phyloP scores from a whole-genome alignment of 2,113 vertebrate genomes.

The Anhinga rufa region DNA sequence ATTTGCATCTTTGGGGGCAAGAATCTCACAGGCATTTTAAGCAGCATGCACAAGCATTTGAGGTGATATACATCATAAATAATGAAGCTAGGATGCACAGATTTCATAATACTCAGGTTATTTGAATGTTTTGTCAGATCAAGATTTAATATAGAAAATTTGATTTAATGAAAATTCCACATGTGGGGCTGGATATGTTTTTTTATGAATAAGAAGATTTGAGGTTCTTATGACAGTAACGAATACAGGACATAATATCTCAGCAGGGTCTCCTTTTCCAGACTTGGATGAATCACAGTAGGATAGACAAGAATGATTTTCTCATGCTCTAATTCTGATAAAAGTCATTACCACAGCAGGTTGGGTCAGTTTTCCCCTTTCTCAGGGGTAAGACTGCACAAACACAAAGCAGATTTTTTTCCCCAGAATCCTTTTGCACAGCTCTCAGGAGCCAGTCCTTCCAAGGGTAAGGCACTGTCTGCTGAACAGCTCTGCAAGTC shows the following conservation, averaged over 20 bases:
- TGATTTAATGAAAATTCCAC: neutral
- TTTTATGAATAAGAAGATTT: neutral
- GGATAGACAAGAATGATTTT: neutral
- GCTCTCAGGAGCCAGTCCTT: neutral
- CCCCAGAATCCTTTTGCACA: neutral
- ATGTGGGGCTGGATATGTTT: neutral
- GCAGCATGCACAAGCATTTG: neutral
- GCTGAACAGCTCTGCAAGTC: neutral
- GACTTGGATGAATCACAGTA: neutral
- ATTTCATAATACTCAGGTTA: neutral
- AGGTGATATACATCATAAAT: neutral
- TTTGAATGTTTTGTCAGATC: neutral
- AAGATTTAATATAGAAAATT: neutral
- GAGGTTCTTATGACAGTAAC: neutral
- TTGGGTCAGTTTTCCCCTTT: neutral
- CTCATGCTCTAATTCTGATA: neutral
- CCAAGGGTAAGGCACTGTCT: neutral
- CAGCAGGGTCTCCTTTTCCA: neutral
- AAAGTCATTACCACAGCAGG: neutral
- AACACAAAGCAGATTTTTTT: neutral
- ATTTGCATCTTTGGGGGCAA: neutral
- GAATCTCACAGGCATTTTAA: neutral
- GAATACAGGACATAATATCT: neutral
- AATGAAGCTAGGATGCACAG: neutral
- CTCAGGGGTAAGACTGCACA: neutral